Percentiles rank a stretch among this genome's conserved stretches.
Evolutionary conservation across 1,140 invertebrate species (phyloP).

Genomic region (Drosophila equinoxialis): DNA sequence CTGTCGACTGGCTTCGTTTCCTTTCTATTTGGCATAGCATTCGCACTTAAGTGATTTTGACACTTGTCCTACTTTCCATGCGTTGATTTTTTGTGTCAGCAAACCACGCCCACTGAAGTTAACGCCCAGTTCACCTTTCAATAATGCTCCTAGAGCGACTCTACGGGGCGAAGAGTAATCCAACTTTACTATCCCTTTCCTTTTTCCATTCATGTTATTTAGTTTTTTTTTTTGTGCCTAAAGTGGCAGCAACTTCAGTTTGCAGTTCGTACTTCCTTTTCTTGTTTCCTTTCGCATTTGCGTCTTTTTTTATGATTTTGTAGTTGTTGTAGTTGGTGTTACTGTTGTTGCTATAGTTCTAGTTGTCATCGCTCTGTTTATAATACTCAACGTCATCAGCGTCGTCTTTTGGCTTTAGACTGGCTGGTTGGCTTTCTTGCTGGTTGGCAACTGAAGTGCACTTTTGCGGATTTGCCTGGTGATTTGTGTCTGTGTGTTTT

Average conservation of each 20-base stretch:
- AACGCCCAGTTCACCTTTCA: conserved; percentile 70
- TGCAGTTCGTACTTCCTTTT: conserved; percentile 32
- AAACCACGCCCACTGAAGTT: conserved; percentile 27
- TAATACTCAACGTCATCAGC: conserved; percentile 72
- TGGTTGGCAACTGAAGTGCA: conserved; percentile 65
- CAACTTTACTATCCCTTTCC: conserved; percentile 28
- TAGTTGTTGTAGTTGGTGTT: conserved; percentile 35
- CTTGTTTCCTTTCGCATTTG: conserved; percentile 39
- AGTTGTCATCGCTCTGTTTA: conserved; percentile 73
- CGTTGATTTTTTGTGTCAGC: conserved; percentile 80
- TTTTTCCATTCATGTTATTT: conserved; percentile 11
- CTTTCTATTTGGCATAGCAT: conserved; percentile 76
- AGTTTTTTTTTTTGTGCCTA: conserved; percentile 12
- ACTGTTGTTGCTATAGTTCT: conserved; percentile 52
- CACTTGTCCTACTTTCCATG: conserved; percentile 79
- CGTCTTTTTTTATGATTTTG: conserved; percentile 27
- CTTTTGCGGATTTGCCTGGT: conserved; percentile 68
- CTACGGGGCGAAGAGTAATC: conserved; percentile 17
- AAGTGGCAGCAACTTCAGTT: conserved; percentile 13
- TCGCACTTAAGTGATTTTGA: conserved; percentile 80
- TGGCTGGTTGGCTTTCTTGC: conserved; percentile 27
- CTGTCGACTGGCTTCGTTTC: conserved; percentile 53
- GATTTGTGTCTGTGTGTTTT: conserved; percentile 56
- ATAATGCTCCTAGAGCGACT: conserved; percentile 50
- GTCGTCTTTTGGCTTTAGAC: conserved; percentile 63